Base-by-base conservation (phyloP, 2,113 vertebrate species). In the Prunella himalayana region DNA sequence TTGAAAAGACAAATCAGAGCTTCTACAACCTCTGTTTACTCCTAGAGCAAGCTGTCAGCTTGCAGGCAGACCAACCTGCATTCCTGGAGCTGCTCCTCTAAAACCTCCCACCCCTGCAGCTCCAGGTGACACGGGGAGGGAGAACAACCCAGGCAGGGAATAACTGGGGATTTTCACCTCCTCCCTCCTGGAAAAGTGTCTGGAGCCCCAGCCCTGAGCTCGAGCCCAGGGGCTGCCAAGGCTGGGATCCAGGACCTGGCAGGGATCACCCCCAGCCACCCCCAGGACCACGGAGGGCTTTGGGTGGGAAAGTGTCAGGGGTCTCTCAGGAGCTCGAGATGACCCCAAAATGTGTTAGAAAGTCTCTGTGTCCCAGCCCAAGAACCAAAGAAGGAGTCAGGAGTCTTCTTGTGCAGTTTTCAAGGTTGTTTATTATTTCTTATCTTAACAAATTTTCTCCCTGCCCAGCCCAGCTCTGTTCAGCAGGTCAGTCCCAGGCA, bases 151-250 rank as follows among this genome's bases (percentile, higher is more conserved):
- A 30, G 4, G 4, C 8, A 12, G 22, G 39, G 19, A 69, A 28
- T 1, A 8, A 19, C 0, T 10, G 41, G 23, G 7, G 2, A 1
- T 25, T 45, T 76, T 10, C 0, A 7, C 20, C 35, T n/a, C 12
- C 49, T 30, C 31, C 24, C 8, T 44, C 8, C 51, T 15, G 39
- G 4, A 13, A 41, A 37, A 11, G 19, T 3, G 24, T 31, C n/a
- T 20, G 17, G 44, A 35, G 30, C 3, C 0, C 42, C 24, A 31
- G 78, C 39, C 20, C 45, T 6, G 18, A 25, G 64, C 42, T 15
- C 0, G 0, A 7, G 4, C 14, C 10, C 4, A 0, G 6, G 44
- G 82, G 41, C 37, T 33, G n/a, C 16, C 33, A 3, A 8, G 6
- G 25, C 35, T 21, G 61, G 24, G 44, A 5, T 44, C 7, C 66